phyloP scores from a whole-genome alignment of 2,888 invertebrate genomes.

The Eupithecia subumbrata region DNA sequence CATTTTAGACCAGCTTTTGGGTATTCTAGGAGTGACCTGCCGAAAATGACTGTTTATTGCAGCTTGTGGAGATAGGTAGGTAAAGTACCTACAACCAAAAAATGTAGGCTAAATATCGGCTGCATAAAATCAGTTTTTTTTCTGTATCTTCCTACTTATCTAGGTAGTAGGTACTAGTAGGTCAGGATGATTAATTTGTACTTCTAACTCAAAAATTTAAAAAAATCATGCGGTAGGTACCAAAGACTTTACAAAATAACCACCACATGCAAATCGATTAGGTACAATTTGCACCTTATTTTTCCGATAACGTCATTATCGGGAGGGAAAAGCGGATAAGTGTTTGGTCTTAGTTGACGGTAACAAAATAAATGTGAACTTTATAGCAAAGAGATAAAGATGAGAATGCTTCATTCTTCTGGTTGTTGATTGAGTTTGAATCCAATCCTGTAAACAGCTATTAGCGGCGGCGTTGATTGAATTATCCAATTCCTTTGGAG shows the following conservation, averaged over 20 bases:
- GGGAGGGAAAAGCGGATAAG: slow-evolving; percentile 29
- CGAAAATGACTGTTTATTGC: not conserved
- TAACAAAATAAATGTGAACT: slow-evolving; percentile 21
- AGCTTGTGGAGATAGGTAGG: no score
- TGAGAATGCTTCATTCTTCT: slow-evolving; percentile 24
- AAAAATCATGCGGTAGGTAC: not conserved
- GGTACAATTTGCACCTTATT: slow-evolving; percentile 31
- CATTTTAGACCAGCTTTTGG: slow-evolving; percentile 3
- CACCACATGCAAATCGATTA: slow-evolving; percentile 24
- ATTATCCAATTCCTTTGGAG: slow-evolving; percentile 53
- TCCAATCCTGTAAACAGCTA: slow-evolving; percentile 52
- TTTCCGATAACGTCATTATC: slow-evolving; percentile 36
- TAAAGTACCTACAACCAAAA: no score
- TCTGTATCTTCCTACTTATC: not conserved
- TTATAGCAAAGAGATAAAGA: slow-evolving; percentile 18
- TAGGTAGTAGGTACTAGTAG: not conserved
- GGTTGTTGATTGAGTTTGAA: slow-evolving; percentile 37
- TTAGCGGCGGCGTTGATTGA: slow-evolving; percentile 53
- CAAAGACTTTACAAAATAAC: not conserved
- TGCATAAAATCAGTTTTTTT: not conserved
- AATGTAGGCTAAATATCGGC: not conserved
- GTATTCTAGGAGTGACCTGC: not conserved
- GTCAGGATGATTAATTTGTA: not conserved
- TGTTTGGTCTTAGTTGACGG: slow-evolving; percentile 27
- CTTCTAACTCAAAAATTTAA: not conserved